Evolutionary conservation across 1,140 invertebrate genomes (phyloP), one percentile per base, ranked within the genome.

Genomic region (Dendroctonus valens): DNA sequence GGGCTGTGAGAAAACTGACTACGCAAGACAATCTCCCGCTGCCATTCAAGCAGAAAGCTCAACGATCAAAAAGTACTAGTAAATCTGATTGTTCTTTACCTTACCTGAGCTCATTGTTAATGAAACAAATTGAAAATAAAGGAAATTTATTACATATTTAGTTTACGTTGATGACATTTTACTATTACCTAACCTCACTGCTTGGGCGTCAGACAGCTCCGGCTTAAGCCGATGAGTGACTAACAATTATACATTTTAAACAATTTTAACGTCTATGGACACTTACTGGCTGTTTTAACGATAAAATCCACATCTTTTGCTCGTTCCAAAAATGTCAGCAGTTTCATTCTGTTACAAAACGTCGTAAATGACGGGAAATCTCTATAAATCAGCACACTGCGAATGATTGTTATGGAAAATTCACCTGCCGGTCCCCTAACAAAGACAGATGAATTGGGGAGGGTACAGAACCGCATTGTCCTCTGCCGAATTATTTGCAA

Each of bases 211-310:
- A 70, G n/a, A 54, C 60, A 66, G 66, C 41, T 59, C 58, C 66
- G 59, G 61, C 61, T 60, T 61, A 12, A 59, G 55, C 38, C 60
- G 42, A 55, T 53, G 12, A 15, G 8, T n/a, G 8, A 8, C 2
- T 52, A 52, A 12, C 2, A 8, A 12, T 8, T 15, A 2, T 3
- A 52, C 14, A 52, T 44, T n/a, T 42, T 15, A 37, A 12, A 51
- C 61, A 39, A 58, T 63, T 46, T 53, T 66, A 40, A 48, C 51
- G 67, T 50, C 58, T 39, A 51, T 51, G 7, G 12, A 5, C 60
- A 77, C 76, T 76, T 74, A 77, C 76, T 77, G 53, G 76, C 76
- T 7, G 75, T 76, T 75, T 77, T 77, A 41, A 70, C 71, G 37
- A 77, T 73, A 71, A 77, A 77, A 72, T 76, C 75, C 41, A 77